A percentile compares a stretch with the other conserved stretches of the same genome.
Evolutionary conservation across 2,888 invertebrate species (phyloP).

Genomic region (Ophonus ardosiacus): DNA sequence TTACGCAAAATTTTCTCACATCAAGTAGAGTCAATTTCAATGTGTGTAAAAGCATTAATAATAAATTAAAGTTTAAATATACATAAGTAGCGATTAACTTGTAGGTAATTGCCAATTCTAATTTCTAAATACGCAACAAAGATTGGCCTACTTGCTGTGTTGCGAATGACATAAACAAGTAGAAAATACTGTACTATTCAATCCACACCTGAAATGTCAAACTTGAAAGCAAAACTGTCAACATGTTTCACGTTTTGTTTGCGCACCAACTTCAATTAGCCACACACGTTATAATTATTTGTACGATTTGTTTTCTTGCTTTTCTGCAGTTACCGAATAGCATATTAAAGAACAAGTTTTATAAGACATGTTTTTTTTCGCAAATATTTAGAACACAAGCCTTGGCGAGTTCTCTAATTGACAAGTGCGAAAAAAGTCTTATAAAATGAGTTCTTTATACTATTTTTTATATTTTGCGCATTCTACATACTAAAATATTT

Average conservation of each 20-base stretch:
- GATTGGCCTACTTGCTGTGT: conserved; percentile 53
- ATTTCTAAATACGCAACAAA: conserved; percentile 59
- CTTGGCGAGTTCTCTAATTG: too few species aligned
- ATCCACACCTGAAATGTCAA: conserved; percentile 1
- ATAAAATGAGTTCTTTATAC: too few species aligned
- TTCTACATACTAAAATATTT: too few species aligned
- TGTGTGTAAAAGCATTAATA: not conserved
- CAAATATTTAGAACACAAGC: too few species aligned
- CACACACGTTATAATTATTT: not conserved
- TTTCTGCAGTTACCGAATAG: too few species aligned
- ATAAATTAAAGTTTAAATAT: conserved; percentile 27
- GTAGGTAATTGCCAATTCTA: conserved; percentile 54
- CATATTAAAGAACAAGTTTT: too few species aligned
- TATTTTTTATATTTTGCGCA: too few species aligned
- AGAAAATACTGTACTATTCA: not conserved
- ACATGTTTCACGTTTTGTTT: not conserved
- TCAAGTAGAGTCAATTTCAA: not conserved
- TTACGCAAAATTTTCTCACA: conserved; percentile 4
- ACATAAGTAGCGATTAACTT: conserved; percentile 41
- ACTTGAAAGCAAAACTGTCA: not conserved
- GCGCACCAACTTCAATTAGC: not conserved
- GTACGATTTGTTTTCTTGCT: not conserved
- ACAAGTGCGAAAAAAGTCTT: too few species aligned
- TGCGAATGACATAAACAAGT: conserved; percentile 22
- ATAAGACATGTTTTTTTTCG: too few species aligned